Conservation (phyloP, 2,888 invertebrate species). For the Keiferia lycopersicella region DNA sequence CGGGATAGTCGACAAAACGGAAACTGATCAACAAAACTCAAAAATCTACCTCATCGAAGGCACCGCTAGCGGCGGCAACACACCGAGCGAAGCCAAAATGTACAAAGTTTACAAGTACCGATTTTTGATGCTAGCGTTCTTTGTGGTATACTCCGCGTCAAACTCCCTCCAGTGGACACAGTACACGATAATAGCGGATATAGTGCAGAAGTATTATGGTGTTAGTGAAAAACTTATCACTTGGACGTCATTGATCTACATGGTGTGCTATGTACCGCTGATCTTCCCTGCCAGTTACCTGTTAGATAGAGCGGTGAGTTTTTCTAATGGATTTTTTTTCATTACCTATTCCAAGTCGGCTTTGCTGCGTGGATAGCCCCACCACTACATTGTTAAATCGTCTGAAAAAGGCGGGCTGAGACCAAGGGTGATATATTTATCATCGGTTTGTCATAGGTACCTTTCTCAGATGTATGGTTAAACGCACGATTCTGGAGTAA, state of each 20-base stretch:
- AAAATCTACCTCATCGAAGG: background rate
- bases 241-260: slow-evolving; percentile 99
- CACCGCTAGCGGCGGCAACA: background rate
- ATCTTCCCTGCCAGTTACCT: slow-evolving; percentile 98
- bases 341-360: too few relatives aligned
- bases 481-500: too few relatives aligned
- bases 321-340: too few relatives aligned
- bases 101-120: slow-evolving; percentile 74
- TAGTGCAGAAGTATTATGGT: slow-evolving; percentile 88
- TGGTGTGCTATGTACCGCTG: slow-evolving; percentile 97
- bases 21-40: background rate
- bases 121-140: slow-evolving; percentile 91
- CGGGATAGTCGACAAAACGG: background rate
- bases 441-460: too few relatives aligned
- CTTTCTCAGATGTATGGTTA: too few relatives aligned
- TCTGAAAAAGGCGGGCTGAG: too few relatives aligned
- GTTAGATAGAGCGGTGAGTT: slow-evolving; percentile 93
- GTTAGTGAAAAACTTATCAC: slow-evolving; percentile 88
- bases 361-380: too few relatives aligned
- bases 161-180: slow-evolving; percentile 98
- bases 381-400: too few relatives aligned
- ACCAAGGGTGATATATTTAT: too few relatives aligned
- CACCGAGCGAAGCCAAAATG: background rate
- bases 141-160: slow-evolving; percentile 92
- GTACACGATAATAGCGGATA: slow-evolving; percentile 93